Base-by-base conservation (phyloP, 2,888 invertebrate species). In the Dysmachus trigonus region DNA sequence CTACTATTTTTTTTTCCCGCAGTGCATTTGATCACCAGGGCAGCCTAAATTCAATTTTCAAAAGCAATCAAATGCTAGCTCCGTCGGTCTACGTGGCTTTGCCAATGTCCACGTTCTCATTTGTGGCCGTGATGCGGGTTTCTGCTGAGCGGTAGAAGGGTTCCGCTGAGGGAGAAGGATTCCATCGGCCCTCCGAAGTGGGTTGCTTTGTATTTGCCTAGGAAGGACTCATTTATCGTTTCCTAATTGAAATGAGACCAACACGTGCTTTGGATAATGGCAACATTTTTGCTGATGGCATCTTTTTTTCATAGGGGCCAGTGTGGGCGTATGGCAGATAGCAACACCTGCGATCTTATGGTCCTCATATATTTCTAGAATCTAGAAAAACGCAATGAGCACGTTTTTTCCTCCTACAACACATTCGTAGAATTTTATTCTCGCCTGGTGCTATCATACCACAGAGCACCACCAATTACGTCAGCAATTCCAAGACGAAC, bases 161-260 rank as follows among this genome's bases (percentile, higher is more conserved):
- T n/a, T n/a, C n/a, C n/a, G n/a, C n/a, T n/a, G n/a, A n/a, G n/a
- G n/a, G n/a, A n/a, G n/a, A n/a, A n/a, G n/a, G n/a, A n/a, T n/a
- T n/a, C n/a, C n/a, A n/a, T n/a, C n/a, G n/a, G n/a, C n/a, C n/a
- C n/a, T 8, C 62, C 8, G 13, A 35, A 62, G 35, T 22, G 4
- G 18, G 22, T n/a, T 82, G 81, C 8, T 81, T 81, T 62, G 53
- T 82, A 62, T 82, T 82, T 82, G 33, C 81, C 62, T 62, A 27
- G 62, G 81, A 82, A 82, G 33, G 81, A 22, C 81, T 53, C 81
- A 82, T 82, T 82, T 62, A 82, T 82, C 81, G 81, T 33, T 82
- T 53, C 81, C 62, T 82, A 82, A 82, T 82, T 82, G 81, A 82
- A 82, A 82, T 82, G 81, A 82, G 81, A 33, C 35, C 53, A 33